Conservation (phyloP, 1,140 invertebrate species). For the Drosophila gunungcola region DNA sequence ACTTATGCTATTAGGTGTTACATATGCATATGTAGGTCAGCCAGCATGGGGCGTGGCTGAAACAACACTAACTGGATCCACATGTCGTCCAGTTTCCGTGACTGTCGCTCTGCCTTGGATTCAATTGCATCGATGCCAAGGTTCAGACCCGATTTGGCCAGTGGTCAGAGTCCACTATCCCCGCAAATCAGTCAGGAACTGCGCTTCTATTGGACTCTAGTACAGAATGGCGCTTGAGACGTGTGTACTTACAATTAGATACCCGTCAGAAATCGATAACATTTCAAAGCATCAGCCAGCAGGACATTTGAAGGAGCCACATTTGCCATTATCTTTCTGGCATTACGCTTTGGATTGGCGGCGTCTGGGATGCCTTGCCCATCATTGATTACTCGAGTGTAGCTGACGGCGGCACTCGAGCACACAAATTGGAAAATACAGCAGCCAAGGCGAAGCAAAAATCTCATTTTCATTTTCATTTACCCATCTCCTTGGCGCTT, state of each 20-base stretch:
- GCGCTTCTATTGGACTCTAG: conserved; percentile 8
- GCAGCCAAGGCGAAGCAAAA: conserved; percentile 32
- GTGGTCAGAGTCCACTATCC: background rate
- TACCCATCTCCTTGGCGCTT: conserved; percentile 43
- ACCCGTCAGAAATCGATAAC: conserved; percentile 72
- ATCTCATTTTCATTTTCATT: conserved; percentile 65
- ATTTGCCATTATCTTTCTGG: conserved; percentile 70
- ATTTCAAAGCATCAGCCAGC: conserved; percentile 28
- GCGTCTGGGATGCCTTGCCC: conserved; percentile 26
- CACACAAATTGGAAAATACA: conserved; percentile 78
- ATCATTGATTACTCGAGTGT: conserved; percentile 77
- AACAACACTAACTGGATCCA: conserved; percentile 62
- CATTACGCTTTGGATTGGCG: conserved; percentile 55
- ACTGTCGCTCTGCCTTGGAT: conserved; percentile 23
- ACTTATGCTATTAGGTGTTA: conserved; percentile 54
- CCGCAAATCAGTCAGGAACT: conserved; percentile 64
- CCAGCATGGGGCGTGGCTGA: conserved; percentile 34
- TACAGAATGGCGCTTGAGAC: conserved; percentile 31
- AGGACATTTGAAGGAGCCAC: conserved; percentile 26
- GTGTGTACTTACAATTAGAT: conserved; percentile 79
- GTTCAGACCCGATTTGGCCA: conserved; percentile 35
- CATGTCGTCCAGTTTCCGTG: conserved; percentile 71
- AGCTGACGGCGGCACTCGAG: conserved; percentile 77
- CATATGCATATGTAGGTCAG: conserved; percentile 76
- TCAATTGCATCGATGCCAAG: conserved; percentile 43